Base-by-base conservation (phyloP, 1,140 invertebrate species). In the Lucilia cuprina region DNA sequence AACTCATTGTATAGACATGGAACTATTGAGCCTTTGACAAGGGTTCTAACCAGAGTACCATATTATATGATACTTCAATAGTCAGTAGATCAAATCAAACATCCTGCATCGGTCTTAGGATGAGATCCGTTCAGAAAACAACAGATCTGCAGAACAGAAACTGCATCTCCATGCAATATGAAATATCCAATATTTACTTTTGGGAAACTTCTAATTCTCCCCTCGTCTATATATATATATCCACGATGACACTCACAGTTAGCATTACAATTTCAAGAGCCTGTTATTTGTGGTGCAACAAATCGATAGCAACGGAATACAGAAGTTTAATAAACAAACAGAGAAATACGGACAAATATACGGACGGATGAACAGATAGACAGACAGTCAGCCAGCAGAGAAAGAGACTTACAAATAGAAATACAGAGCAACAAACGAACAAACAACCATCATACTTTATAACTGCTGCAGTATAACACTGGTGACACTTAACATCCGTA, bases 401-500 rank as follows among this genome's bases (percentile, higher is more conserved):
- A 14, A 17, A 60, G 14, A 14, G 55, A 60, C 55, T 1, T 12
- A 17, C 14, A 60, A 17, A 60, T n/a, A 60, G 55, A n/a, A 60
- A n/a, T 17, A 60, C 55, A 60, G 55, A 60, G 14, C 25, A 70
- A 70, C n/a, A 70, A 70, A 70, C n/a, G 3, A 65, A 65, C 60
- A n/a, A n/a, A n/a, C 14, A 65, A 65, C n/a, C 65, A 70, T 70
- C 65, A 70, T 70, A 70, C n/a, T 70, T 70, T 70, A 70, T 70
- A 70, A 70, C 65, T 70, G 65, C 5, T 70, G 65, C 65, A 70
- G 65, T 70, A 70, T 70, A 70, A 70, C 65, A 70, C 65, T 70
- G 65, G 65, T 70, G 65, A 70, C 65, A 70, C 65, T 70, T 21
- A 70, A 70, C 65, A 70, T 70, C 65, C 65, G 65, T 70, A 70